These are phyloP conservation scores for Idaea aversata DNA, from an alignment of 2,888 invertebrate genomes.

Conservation along the genomic window DNA sequence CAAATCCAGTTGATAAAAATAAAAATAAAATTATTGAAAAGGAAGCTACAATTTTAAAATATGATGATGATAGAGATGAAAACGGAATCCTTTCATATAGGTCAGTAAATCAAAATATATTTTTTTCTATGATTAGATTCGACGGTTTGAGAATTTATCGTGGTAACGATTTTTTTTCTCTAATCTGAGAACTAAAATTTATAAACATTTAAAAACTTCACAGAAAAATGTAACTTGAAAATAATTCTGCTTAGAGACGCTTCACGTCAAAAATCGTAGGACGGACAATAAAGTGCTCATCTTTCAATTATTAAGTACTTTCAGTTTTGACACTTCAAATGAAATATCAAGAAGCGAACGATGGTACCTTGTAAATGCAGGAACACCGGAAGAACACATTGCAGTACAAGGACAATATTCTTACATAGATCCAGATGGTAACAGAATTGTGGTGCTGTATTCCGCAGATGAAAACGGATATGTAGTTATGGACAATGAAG, in stretches of 20 bases:
- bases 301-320: neutral
- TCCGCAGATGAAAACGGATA: neutral
- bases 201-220: too few relatives aligned
- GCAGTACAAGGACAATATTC: neutral
- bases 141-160: too few relatives aligned
- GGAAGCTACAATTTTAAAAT: neutral
- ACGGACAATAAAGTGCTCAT: neutral
- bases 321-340: neutral
- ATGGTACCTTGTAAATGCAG: neutral
- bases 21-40: neutral
- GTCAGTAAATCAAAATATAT: neutral
- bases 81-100: neutral
- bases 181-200: too few relatives aligned
- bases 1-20: neutral
- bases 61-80: neutral
- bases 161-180: too few relatives aligned
- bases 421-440: neutral
- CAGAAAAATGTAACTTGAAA: too few relatives aligned
- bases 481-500: neutral
- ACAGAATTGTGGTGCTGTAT: neutral
- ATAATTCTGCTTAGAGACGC: too few relatives aligned
- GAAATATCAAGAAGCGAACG: neutral
- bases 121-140: too few relatives aligned
- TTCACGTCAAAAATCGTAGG: too few relatives aligned
- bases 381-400: neutral